Base-by-base conservation (phyloP, 2,888 invertebrate genomes). In the Meghimatium bilineatum region DNA sequence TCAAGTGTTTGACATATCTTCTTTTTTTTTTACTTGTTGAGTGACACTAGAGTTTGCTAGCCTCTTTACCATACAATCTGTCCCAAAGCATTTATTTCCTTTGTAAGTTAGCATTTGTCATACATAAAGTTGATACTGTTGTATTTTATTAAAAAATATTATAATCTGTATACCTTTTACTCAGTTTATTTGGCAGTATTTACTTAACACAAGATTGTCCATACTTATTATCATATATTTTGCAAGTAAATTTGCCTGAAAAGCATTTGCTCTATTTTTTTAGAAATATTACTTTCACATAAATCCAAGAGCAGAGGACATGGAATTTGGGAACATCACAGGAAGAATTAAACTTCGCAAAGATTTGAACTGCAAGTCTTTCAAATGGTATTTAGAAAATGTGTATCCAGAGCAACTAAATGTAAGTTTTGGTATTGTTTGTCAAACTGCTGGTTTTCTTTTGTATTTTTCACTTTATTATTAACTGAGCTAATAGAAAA, bases 241-340 rank as follows among this genome's bases (percentile, higher is more conserved):
- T 56, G 8, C 3, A 17, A 56, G 17, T 56, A 14, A 12, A 17
- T 56, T 6, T 56, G 56, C 56, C 20, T 23, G 56, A 8, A 23
- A 44, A 44, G 12, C 12, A 14, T 20, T 49, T 14, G 17, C 23
- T 56, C 20, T 56, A 56, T 56, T 17, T 8, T 23, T 23, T n/a
- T 92, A 97, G 96, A 95, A 97, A 87, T 96, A 97, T 92, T 98
- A 96, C 86, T 95, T 96, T 86, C 95, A 95, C 86, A 95, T 95
- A 67, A 95, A 96, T 87, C 96, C 96, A 6, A 93, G 94, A 83
- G 95, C 95, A 2, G 90, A 89, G 69, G 90, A 91, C 52, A 90
- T 94, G 36, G 89, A 93, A 12, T 96, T 95, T 88, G 99, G 99
- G 0, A 97, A 99, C 92, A 95, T 99, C 34, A 95, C 96, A 34